Conservation (phyloP, 1,140 invertebrate species). For the Calosoma granatense region DNA sequence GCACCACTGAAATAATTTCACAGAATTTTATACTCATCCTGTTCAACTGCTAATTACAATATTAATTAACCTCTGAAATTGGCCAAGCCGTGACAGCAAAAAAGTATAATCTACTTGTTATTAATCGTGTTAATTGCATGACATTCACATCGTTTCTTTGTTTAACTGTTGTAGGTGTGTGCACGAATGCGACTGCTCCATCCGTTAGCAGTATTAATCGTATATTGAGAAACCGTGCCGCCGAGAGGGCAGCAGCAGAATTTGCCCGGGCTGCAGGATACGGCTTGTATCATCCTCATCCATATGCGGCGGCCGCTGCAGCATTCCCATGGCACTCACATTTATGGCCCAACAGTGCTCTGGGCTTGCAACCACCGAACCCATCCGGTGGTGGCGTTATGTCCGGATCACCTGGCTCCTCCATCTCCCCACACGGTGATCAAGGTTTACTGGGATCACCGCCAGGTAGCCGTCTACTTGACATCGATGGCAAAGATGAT, state of each 20-base stretch:
- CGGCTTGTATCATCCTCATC: constrained; percentile 67
- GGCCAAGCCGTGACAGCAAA: too few relatives aligned
- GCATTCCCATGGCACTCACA: constrained; percentile 66
- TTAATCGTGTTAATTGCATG: too few relatives aligned
- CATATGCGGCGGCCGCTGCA: constrained; percentile 60
- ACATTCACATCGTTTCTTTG: constrained; percentile 18
- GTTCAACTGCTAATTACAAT: too few relatives aligned
- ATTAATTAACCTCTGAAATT: too few relatives aligned
- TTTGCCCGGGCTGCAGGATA: constrained; percentile 85
- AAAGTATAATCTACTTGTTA: too few relatives aligned
- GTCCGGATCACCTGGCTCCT: constrained; percentile 38
- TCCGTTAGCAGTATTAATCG: constrained; percentile 90
- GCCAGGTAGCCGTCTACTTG: constrained; percentile 27
- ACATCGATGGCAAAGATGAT: constrained; percentile 59
- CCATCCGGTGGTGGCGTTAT: constrained; percentile 34
- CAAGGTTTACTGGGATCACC: constrained; percentile 43
- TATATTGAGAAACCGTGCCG: constrained; percentile 80
- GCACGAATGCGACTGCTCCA: constrained; percentile 81
- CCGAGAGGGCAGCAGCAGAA: constrained; percentile 86
- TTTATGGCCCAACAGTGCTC: constrained; percentile 32
- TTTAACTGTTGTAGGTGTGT: constrained; percentile 59
- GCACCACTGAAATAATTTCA: too few relatives aligned
- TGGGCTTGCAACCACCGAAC: constrained; percentile 37
- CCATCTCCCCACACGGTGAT: constrained; percentile 40
- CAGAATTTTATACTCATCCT: too few relatives aligned